Conservation (phyloP, 2,888 invertebrate genomes). For the Hoplodrina ambigua region DNA sequence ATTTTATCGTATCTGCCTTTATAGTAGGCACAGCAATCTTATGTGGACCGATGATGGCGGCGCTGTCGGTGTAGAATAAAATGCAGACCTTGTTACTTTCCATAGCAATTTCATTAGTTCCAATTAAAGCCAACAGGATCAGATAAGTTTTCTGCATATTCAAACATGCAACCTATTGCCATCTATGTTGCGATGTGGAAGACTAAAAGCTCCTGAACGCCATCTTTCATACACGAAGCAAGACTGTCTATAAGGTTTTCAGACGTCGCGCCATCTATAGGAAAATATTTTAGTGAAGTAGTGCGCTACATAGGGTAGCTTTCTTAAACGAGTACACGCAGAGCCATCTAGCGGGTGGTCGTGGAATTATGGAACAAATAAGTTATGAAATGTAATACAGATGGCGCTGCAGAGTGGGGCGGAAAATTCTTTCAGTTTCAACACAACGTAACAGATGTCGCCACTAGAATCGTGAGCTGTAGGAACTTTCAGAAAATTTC, state of each 20-base stretch:
- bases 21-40: background rate
- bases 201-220: background rate
- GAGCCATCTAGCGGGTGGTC: constrained; percentile 58
- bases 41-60: background rate
- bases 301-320: background rate
- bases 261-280: constrained; percentile 38
- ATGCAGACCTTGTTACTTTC: background rate
- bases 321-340: background rate
- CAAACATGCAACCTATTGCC: constrained; percentile 6
- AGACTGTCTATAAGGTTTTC: background rate
- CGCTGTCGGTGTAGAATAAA: background rate
- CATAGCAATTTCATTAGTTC: background rate
- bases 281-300: background rate
- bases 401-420: constrained; percentile 32
- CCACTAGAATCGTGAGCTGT: background rate
- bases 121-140: background rate
- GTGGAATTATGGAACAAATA: background rate
- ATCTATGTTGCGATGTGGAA: constrained; percentile 16
- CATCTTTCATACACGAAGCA: constrained; percentile 20
- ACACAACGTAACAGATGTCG: constrained; percentile 37
- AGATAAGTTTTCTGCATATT: background rate
- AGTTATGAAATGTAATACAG: constrained; percentile 8
- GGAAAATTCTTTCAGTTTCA: constrained; percentile 8
- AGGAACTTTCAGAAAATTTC: background rate
- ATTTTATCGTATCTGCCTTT: background rate